phyloP scores from a whole-genome alignment of 1,140 invertebrate genomes.

The Drosophila busckii region DNA sequence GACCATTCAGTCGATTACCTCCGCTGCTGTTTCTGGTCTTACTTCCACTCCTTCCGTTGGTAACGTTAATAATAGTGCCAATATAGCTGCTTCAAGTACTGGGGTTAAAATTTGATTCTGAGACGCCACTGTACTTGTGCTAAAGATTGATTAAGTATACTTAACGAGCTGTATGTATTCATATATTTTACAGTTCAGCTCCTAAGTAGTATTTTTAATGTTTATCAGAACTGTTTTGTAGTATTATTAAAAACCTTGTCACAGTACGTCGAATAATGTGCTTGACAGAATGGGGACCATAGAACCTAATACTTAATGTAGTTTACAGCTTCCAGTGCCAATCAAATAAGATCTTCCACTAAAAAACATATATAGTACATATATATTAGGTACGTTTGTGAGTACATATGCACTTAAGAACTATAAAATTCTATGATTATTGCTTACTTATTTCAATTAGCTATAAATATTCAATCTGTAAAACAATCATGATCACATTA shows the following conservation, averaged over 20 bases:
- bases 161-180: no score
- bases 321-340: conserved; percentile 66
- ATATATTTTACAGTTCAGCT: no score
- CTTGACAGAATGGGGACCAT: no score
- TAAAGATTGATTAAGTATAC: no score
- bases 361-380: conserved; percentile 4
- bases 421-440: no score
- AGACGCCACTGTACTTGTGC: conserved; percentile 53
- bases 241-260: conserved; percentile 41
- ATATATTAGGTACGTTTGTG: conserved; percentile 24
- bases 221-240: conserved; percentile 39
- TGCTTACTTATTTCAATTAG: no score
- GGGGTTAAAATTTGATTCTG: conserved; percentile 45
- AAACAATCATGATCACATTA: no score
- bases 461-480: no score
- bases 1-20: conserved; percentile 6
- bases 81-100: neutral
- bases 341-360: conserved; percentile 64
- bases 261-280: conserved; percentile 15
- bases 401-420: no score
- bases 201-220: no score
- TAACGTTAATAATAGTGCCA: conserved; percentile 3
- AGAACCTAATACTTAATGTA: no score
- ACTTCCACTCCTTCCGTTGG: no score
- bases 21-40: conserved; percentile 3